Percentiles rank a stretch among this genome's conserved stretches.
Conservation (phyloP, 2,888 invertebrate species). For the Hypena proboscidalis region DNA sequence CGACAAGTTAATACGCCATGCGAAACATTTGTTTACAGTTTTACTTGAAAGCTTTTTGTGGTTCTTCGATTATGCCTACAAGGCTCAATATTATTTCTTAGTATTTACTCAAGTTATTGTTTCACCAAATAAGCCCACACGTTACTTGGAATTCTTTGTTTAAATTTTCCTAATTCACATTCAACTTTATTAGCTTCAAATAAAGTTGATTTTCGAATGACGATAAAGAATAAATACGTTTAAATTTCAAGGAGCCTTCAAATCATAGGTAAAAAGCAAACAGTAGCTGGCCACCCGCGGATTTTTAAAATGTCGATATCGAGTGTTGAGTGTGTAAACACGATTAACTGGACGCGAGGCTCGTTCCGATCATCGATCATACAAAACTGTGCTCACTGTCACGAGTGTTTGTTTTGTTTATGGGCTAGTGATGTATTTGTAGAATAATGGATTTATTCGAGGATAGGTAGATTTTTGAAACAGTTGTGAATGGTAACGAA, state of each 20-base stretch:
- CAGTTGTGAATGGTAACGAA: too few relatives aligned
- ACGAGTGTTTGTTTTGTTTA: constrained; percentile 58
- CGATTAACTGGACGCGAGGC: constrained; percentile 67
- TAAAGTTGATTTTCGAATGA: constrained; percentile 13
- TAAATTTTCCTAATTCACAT: constrained; percentile 29
- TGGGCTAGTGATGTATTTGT: constrained; percentile 47
- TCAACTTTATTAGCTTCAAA: constrained; percentile 10
- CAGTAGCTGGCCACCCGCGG: constrained; percentile 81
- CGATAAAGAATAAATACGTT: constrained; percentile 35
- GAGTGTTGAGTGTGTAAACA: constrained; percentile 76
- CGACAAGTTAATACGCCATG: constrained; percentile 35
- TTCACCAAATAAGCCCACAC: constrained; percentile 58
- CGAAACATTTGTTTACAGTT: constrained; percentile 40
- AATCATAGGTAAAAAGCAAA: constrained; percentile 71
- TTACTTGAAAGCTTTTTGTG: constrained; percentile 47
- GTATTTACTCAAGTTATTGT: constrained; percentile 58
- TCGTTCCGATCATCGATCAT: constrained; percentile 71
- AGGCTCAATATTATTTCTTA: constrained; percentile 47
- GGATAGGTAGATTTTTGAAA: too few relatives aligned
- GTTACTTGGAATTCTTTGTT: constrained; percentile 38
- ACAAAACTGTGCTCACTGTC: constrained; percentile 56
- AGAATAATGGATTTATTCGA: not conserved
- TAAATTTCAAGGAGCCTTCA: constrained; percentile 56
- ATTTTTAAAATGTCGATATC: constrained; percentile 65
- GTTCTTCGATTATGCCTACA: constrained; percentile 42